Evolutionary conservation across 2,797 vertebrate species (phyloP), one percentile per base, ranked within the genome.

Genomic region (Leptodactylus fallax): DNA sequence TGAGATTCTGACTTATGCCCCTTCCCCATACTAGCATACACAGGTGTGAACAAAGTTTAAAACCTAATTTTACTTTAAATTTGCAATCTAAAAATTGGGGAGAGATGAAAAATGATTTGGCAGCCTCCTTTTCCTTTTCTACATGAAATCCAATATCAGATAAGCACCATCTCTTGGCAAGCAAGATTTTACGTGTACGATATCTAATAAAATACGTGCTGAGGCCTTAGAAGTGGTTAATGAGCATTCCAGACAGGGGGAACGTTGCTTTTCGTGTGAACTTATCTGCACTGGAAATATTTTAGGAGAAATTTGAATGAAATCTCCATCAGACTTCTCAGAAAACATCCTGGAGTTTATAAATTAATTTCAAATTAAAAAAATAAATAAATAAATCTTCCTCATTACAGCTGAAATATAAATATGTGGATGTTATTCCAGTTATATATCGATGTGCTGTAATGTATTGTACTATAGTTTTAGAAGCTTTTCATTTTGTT

Each of bases 191-290:
- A 72, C 67, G 13, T 86, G 65, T 58, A 60, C n/a, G 21, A 79
- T 79, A 79, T 56, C 84, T 79, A 65, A 67, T 85, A 56, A 79
- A 79, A 86, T 71, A 78, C 23, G 69, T 17, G 51, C 77, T 17
- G 51, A 58, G 76, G 14, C 63, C 27, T 21, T 49, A 56, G 17
- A 61, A 13, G 23, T 51, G 25, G n/a, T 61, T 87, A 87, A 82
- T 82, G 86, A 87, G 80, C 69, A 45, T 82, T 77, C 58, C 79
- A 53, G 47, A 60, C 67, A n/a, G 56, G 5, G 71, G 3, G 80
- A 53, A 53, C 14, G 12, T 25, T 25, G 16, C 14, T 67, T 8
- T 56, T 45, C 55, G 49, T 65, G 47, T 81, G n/a, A 14, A 56
- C n/a, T 49, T 25, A 53, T 25, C 85, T 63, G 58, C 53, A 74